phyloP scores from a whole-genome alignment of 2,888 invertebrate genomes.

The Phyllotreta cruciferae region DNA sequence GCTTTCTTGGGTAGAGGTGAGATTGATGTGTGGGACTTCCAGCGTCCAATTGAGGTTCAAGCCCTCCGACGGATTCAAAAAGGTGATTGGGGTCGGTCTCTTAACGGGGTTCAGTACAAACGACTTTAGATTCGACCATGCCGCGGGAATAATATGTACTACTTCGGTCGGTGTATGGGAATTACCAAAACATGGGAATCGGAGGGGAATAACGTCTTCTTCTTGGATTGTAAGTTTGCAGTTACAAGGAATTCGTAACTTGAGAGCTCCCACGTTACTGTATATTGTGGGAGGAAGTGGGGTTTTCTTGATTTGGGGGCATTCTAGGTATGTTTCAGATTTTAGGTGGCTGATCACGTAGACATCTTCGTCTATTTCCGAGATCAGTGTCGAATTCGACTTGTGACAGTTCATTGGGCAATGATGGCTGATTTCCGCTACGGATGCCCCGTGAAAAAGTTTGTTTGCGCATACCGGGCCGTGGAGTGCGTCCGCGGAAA shows the following conservation, averaged over 20 bases:
- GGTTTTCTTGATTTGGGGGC: constrained; percentile 1
- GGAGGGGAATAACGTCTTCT: constrained; percentile 18
- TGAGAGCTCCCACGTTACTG: constrained; percentile 24
- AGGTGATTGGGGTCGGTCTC: constrained; percentile 8
- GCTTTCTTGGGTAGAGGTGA: no score
- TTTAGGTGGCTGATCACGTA: constrained; percentile 34
- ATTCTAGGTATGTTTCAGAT: background rate
- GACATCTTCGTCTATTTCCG: constrained; percentile 32
- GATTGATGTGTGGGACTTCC: no score
- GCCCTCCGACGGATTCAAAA: constrained; percentile 17
- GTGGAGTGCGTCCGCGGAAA: constrained; percentile 29
- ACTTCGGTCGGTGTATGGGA: constrained; percentile 2
- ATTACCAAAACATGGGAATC: constrained; percentile 5
- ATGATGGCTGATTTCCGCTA: constrained; percentile 33
- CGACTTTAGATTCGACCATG: constrained; percentile 26
- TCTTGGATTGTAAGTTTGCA: constrained; percentile 10
- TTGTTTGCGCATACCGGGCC: constrained; percentile 34
- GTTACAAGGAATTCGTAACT: constrained; percentile 13
- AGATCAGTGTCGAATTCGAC: constrained; percentile 27
- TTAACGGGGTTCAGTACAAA: constrained; percentile 28
- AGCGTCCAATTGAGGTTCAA: constrained; percentile 31
- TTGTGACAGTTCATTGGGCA: constrained; percentile 36
- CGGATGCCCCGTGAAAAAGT: constrained; percentile 35
- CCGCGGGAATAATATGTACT: constrained; percentile 28
- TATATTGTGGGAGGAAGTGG: no score